Evolutionary conservation across 2,888 invertebrate species (phyloP).

Genomic region (Monochamus alternatus): DNA sequence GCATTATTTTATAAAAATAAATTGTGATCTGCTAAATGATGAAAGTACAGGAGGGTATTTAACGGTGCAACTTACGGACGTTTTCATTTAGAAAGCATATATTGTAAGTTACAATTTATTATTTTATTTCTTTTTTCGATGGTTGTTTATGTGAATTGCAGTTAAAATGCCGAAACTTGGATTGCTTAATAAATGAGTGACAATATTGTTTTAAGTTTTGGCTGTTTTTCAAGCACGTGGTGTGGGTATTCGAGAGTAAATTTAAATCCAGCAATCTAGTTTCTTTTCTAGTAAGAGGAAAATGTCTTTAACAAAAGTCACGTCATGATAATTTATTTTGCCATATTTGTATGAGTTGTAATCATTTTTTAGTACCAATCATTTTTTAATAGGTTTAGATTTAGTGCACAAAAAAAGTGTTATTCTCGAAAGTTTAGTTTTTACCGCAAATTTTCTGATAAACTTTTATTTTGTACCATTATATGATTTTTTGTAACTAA

Average conservation of each 20-base stretch:
- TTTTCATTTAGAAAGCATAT: background rate
- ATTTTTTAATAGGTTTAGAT: too few relatives aligned
- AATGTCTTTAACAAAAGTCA: too few relatives aligned
- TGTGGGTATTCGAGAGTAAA: too few relatives aligned
- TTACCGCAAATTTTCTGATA: background rate
- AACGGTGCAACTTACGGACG: background rate
- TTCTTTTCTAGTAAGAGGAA: too few relatives aligned
- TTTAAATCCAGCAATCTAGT: too few relatives aligned
- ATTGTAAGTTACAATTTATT: background rate
- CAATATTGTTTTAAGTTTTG: too few relatives aligned
- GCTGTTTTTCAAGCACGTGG: too few relatives aligned
- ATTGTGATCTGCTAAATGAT: constrained; percentile 15
- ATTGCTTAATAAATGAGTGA: too few relatives aligned
- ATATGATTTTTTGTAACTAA: background rate
- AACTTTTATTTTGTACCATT: background rate
- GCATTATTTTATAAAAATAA: constrained; percentile 33
- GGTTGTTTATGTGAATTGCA: background rate
- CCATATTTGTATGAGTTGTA: too few relatives aligned
- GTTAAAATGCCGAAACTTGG: too few relatives aligned
- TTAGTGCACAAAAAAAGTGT: background rate
- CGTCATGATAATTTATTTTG: too few relatives aligned
- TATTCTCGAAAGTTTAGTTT: background rate
- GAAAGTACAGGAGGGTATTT: background rate
- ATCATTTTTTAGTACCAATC: too few relatives aligned
- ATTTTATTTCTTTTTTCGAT: background rate